Base-by-base conservation (phyloP, 53 echinoderm and acorn worm genomes). In the Patiria pectinifera region DNA sequence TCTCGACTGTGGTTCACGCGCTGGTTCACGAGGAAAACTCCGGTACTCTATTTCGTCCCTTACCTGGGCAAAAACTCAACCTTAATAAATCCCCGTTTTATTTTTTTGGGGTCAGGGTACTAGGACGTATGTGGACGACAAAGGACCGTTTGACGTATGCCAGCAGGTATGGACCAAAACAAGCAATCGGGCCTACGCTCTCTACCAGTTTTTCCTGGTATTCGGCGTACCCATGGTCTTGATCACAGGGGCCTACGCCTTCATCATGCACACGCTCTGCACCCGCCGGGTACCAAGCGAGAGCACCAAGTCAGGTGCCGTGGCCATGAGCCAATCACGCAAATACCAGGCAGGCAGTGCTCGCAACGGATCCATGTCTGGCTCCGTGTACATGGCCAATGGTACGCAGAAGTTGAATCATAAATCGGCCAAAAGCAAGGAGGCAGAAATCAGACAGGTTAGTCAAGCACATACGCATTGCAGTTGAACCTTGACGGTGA, bases 371-470 rank as follows among this genome's bases (percentile, higher is more conserved):
- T 26, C 46, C 44, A 47, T 48, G 22, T 46, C 90, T 46, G 66
- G 81, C 48, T 90, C 90, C 1, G 90, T 88, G 43, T 35, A 88
- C 77, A 48, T 80, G 16, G 60, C 69, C 60, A 81, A 82, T 43
- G 80, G 69, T 69, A 80, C 90, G 3, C 12, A 77, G 35, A 90
- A 90, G 69, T 63, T 90, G 69, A 80, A 90, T 79, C 14, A 23
- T 45, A 90, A 69, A n/a, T 21, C 90, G 16, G 48, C 66, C 26
- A 90, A 53, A 47, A 90, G 23, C 25, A 90, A 80, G 60, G 81
- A 90, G 77, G 81, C 81, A n/a, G 90, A 90, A 69, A 90, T 90
- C 62, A 90, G 62, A 77, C 90, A 90, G 90, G 90, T 90, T 16
- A 19, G 71, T 47, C 7, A 44, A 8, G 45, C 18, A 7, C 25